Percentiles rank a stretch among this genome's conserved stretches.
These are phyloP conservation scores for Drosophila kohkoa DNA, from an alignment of 1,140 invertebrate species.

Conservation along the genomic window DNA sequence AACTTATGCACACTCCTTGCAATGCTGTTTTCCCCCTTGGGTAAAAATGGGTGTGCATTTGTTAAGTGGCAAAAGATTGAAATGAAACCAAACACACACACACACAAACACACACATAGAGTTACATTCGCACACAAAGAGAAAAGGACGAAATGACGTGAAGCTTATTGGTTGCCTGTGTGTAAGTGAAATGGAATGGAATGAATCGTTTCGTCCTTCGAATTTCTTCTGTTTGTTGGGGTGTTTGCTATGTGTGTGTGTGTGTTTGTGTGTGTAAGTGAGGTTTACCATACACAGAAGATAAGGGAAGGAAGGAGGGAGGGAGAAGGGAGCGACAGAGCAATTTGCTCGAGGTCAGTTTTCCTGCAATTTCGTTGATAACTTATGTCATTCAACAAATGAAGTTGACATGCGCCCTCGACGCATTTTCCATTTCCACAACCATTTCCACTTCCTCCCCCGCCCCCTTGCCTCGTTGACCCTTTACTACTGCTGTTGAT, in stretches of 20 bases:
- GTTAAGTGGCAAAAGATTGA: constrained; percentile 82
- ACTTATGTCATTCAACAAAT: constrained; percentile 81
- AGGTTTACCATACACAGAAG: constrained; percentile 66
- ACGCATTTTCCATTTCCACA: constrained; percentile 21
- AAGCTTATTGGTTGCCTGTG: constrained; percentile 68
- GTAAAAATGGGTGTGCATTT: constrained; percentile 70
- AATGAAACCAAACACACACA: constrained; percentile 70
- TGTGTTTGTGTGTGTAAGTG: constrained; percentile 23
- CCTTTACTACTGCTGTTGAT: background rate
- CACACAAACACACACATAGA: constrained; percentile 10
- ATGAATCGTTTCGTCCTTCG: constrained; percentile 62
- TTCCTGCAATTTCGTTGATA: constrained; percentile 76
- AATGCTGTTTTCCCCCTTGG: constrained; percentile 16
- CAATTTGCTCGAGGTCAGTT: constrained; percentile 79
- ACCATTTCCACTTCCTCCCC: background rate
- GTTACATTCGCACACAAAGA: constrained; percentile 14
- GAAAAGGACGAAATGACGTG: constrained; percentile 51
- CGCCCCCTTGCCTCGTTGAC: background rate
- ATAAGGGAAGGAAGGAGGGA: constrained; percentile 38
- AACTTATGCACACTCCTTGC: constrained; percentile 69
- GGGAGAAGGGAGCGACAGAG: constrained; percentile 57
- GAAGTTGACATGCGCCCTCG: constrained; percentile 72
- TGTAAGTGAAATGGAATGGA: constrained; percentile 81
- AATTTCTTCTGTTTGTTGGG: constrained; percentile 19
- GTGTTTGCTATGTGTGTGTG: constrained; percentile 9